These are phyloP conservation scores for Lasioglossum leucozonium DNA, from an alignment of 2,888 invertebrate genomes.

Conservation along the genomic window DNA sequence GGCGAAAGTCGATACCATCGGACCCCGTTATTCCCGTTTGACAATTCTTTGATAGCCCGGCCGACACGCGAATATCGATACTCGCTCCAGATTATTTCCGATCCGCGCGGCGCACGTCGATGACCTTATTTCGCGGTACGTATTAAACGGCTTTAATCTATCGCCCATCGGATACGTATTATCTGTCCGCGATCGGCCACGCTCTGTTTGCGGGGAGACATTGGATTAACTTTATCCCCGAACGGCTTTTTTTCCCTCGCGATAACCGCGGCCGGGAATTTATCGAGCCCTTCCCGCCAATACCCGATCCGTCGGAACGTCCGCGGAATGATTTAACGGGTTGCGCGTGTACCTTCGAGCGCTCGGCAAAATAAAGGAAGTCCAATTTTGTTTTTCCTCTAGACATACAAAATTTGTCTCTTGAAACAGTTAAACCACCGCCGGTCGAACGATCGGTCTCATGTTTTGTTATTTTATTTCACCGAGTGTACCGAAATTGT, in stretches of 20 bases:
- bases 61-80: neutral
- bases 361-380: neutral
- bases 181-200: conserved; percentile 11
- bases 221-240: conserved; percentile 12
- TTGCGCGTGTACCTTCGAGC: neutral
- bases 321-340: neutral
- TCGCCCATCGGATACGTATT: conserved; percentile 12
- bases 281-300: neutral
- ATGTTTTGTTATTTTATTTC: neutral
- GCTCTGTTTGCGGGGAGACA: conserved; percentile 17
- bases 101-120: neutral
- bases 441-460: neutral
- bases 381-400: neutral
- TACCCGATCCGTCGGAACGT: neutral
- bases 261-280: neutral
- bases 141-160: conserved; percentile 14
- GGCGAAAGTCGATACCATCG: neutral
- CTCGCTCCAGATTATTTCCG: neutral
- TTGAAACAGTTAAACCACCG: neutral
- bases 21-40: neutral
- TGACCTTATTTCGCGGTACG: neutral
- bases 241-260: neutral
- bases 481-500: too few relatives aligned
- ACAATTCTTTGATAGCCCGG: neutral
- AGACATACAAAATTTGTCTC: too few relatives aligned